Percentiles rank a stretch among this genome's conserved stretches.
phyloP scores from a whole-genome alignment of 2,797 vertebrate genomes.

The Myripristis jacobus region DNA sequence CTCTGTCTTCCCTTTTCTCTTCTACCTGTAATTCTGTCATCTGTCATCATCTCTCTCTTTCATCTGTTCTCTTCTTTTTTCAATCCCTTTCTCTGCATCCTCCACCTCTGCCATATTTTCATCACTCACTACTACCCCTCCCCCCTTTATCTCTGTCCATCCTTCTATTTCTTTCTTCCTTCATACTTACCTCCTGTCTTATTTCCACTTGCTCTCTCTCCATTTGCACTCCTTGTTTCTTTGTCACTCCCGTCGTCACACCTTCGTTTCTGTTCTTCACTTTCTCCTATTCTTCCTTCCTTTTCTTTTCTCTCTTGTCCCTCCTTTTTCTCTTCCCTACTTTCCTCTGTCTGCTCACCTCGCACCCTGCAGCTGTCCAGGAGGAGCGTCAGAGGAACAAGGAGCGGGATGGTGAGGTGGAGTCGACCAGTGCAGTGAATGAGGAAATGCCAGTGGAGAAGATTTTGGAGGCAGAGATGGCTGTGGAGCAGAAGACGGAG shows the following conservation, averaged over 20 bases:
- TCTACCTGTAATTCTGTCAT: not conserved
- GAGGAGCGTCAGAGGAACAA: conserved; percentile 93
- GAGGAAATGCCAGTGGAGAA: conserved; percentile 97
- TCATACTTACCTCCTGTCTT: not conserved
- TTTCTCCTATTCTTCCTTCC: conserved; percentile 17
- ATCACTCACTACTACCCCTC: not conserved
- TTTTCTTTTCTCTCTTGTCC: conserved; percentile 23
- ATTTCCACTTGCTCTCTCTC: conserved; percentile 2
- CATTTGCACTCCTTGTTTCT: not conserved
- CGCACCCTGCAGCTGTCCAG: conserved; percentile 86
- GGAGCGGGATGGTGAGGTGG: conserved; percentile 88
- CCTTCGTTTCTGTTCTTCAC: conserved; percentile 17
- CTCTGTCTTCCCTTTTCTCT: not conserved
- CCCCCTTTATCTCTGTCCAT: conserved; percentile 3
- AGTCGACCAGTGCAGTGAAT: conserved; percentile 86
- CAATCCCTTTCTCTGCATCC: not conserved
- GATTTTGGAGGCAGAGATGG: conserved; percentile 93
- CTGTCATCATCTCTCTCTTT: not conserved
- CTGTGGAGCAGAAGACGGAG: conserved; percentile 94
- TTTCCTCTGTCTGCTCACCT: conserved; percentile 21
- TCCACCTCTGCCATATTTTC: not conserved
- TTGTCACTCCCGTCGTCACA: not conserved
- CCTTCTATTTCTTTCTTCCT: not conserved
- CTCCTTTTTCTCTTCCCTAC: conserved; percentile 48
- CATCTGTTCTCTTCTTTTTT: not conserved